Evolutionary conservation across 2,888 invertebrate species (phyloP), one percentile per base, ranked within the genome.

Genomic region (Idaea dimidiata): DNA sequence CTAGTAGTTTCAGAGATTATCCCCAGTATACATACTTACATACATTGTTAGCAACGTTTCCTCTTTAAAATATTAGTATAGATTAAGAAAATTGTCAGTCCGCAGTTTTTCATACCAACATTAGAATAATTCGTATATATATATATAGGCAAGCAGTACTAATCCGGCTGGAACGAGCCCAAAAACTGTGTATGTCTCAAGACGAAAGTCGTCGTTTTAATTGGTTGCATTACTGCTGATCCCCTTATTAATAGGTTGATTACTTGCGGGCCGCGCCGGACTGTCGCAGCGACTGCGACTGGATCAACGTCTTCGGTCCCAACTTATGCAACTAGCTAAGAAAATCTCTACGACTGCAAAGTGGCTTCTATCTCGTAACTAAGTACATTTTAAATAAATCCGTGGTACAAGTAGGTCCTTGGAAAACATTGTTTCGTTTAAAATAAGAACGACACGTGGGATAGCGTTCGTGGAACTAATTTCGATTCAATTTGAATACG

Each of bases 231-330:
- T 91, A 91, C 80, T 80, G 82, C 79, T 87, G 82, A 92, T 83
- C 92, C 82, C 84, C 83, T 85, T 91, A 92, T 91, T 90, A 92
- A 92, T 92, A 89, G 91, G 89, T 88, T 88, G 91, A 90, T 92
- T 91, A 90, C 83, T 86, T 84, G 87, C 84, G 87, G 89, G 83
- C 82, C 83, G 81, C 57, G 62, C 56, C 69, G 78, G 77, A 73
- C 73, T 65, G 69, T 70, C 69, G 71, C 71, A 43, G 59, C 66
- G 63, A 62, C 60, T 56, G 60, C 43, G 43, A 43, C 68, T 72
- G 73, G 76, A 76, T 75, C 73, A 72, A 70, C 76, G 70, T 74
- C 72, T 68, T 70, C 70, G 69, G 70, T 70, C 73, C 74, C 73
- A 68, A 76, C 74, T 80, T 83, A 82, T 78, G 78, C 81, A 82